A percentile compares a stretch with the other conserved stretches of the same genome.
Evolutionary conservation across 2,888 invertebrate species (phyloP).

Genomic region (Brenthis daphne): DNA sequence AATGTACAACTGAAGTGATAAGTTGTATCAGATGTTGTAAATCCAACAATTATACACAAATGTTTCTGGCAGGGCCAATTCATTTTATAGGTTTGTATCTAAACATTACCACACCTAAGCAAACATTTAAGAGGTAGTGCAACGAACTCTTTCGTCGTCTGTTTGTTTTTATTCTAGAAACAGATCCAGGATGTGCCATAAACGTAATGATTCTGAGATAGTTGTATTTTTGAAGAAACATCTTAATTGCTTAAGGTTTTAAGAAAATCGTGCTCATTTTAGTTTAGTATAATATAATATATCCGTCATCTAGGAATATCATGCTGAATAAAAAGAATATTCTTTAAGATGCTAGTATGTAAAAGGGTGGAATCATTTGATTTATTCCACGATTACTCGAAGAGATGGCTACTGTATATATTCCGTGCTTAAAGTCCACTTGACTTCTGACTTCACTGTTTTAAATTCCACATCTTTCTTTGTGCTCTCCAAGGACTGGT

Average conservation of each 20-base stretch:
- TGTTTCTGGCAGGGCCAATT: slow-evolving; percentile 53
- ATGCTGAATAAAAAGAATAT: neutral
- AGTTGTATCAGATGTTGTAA: slow-evolving; percentile 22
- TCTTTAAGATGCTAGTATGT: neutral
- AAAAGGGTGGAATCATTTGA: slow-evolving; percentile 25
- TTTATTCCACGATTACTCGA: slow-evolving; percentile 52
- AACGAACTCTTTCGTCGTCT: slow-evolving; percentile 52
- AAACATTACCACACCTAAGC: slow-evolving; percentile 63
- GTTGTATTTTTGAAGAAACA: slow-evolving; percentile 40
- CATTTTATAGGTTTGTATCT: slow-evolving; percentile 62
- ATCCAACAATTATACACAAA: slow-evolving; percentile 26
- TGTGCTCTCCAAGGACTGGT: slow-evolving; percentile 51
- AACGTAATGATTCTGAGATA: slow-evolving; percentile 53
- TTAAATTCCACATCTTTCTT: slow-evolving; percentile 69
- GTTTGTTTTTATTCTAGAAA: slow-evolving; percentile 55
- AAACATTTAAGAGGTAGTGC: slow-evolving; percentile 54
- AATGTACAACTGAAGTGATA: neutral
- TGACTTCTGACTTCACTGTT: slow-evolving; percentile 64
- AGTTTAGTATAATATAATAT: neutral
- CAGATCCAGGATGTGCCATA: slow-evolving; percentile 50
- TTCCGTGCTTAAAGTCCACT: slow-evolving; percentile 62
- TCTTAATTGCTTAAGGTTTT: too few relatives aligned
- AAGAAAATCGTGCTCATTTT: too few relatives aligned
- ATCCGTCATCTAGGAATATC: neutral
- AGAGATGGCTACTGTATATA: slow-evolving; percentile 59